These are phyloP conservation scores for Brotula barbata DNA, from an alignment of 2,797 vertebrate species.

Conservation along the genomic window DNA sequence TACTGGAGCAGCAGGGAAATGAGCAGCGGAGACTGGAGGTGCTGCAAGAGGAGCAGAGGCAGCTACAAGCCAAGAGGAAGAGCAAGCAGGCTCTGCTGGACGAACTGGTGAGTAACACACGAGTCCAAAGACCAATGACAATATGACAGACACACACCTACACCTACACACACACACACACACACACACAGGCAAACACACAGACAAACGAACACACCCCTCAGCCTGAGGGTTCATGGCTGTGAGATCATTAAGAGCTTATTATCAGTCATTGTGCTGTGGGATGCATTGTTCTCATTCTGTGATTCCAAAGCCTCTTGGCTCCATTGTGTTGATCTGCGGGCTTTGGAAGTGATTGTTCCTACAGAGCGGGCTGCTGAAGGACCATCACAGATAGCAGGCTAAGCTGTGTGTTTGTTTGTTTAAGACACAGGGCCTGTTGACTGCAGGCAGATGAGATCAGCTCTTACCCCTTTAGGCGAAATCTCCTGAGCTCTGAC, in stretches of 20 bases:
- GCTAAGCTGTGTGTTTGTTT: slow-evolving; percentile 77
- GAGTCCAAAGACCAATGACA: slow-evolving; percentile 3
- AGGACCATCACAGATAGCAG: slow-evolving; percentile 71
- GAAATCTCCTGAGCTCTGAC: slow-evolving; percentile 59
- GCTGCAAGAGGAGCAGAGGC: slow-evolving; percentile 92
- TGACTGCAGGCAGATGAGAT: slow-evolving; percentile 76
- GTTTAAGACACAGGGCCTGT: slow-evolving; percentile 76
- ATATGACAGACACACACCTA: slow-evolving; percentile 30
- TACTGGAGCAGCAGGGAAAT: slow-evolving; percentile 87
- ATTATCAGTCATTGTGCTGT: slow-evolving; percentile 70
- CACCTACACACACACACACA: slow-evolving; percentile 8
- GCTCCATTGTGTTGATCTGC: slow-evolving; percentile 76
- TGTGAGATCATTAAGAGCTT: slow-evolving; percentile 75
- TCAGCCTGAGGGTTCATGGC: slow-evolving; percentile 53
- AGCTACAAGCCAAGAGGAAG: slow-evolving; percentile 91
- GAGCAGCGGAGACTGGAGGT: slow-evolving; percentile 86
- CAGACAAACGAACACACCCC: slow-evolving; percentile 35
- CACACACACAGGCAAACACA: slow-evolving; percentile 21
- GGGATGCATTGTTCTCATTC: slow-evolving; percentile 71
- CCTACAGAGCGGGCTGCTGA: slow-evolving; percentile 64
- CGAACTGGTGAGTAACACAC: slow-evolving; percentile 85
- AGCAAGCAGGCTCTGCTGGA: slow-evolving; percentile 95
- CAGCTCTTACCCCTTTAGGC: slow-evolving; percentile 46
- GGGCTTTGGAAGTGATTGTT: slow-evolving; percentile 77
- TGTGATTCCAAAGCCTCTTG: slow-evolving; percentile 72